phyloP scores from a whole-genome alignment of 2,113 vertebrate species.

The Sinocyclocheilus grahami region DNA sequence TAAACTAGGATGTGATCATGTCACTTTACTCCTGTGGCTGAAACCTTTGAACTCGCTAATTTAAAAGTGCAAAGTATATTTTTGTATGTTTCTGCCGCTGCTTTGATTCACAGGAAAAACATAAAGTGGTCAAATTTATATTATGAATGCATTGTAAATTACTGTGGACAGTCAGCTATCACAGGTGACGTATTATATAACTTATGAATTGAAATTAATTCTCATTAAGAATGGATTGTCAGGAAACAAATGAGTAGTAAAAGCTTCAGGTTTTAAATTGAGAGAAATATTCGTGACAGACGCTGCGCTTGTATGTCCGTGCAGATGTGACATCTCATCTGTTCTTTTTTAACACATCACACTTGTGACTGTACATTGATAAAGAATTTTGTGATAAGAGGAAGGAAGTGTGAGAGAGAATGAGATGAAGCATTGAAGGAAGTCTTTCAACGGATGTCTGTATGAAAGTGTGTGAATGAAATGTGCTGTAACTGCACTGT shows the following conservation, averaged over 20 bases:
- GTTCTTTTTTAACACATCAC: background rate
- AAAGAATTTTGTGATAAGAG: background rate
- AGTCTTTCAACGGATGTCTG: background rate
- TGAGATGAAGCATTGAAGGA: background rate
- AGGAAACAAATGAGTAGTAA: background rate
- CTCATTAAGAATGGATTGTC: slow-evolving; percentile 3
- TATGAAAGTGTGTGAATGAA: background rate
- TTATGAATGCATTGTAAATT: background rate
- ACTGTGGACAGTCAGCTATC: background rate
- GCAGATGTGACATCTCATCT: background rate
- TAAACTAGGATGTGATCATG: background rate
- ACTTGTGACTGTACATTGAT: background rate
- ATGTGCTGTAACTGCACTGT: background rate
- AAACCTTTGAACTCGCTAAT: background rate
- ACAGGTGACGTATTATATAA: background rate
- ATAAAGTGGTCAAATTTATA: background rate
- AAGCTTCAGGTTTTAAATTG: background rate
- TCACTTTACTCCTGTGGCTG: background rate
- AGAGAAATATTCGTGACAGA: slow-evolving; percentile 20
- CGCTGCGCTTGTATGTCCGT: background rate
- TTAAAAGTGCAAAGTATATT: background rate
- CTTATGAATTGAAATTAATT: background rate
- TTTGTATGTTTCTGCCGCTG: background rate
- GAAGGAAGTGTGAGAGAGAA: background rate
- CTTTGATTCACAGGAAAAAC: background rate